Conservation (phyloP, 2,797 vertebrate species). For the Poecilia velifera region DNA sequence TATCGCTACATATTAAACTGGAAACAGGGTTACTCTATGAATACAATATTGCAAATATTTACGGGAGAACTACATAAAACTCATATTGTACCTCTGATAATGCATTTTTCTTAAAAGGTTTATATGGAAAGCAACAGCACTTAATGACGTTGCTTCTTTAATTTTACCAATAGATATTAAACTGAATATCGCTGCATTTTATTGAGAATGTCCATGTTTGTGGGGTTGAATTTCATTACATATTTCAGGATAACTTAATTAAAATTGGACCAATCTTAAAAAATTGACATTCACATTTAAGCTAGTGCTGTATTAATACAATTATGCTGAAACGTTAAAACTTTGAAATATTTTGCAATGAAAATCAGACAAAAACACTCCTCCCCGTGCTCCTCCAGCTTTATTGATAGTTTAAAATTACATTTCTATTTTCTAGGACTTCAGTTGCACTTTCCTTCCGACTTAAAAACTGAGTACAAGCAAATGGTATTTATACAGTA, state of each 20-base stretch:
- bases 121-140: not conserved
- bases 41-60: not conserved
- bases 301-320: not conserved
- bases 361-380: slow-evolving; percentile 74
- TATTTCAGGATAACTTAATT: not conserved
- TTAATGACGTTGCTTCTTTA: not conserved
- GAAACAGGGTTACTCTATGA: not conserved
- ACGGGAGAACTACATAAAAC: not conserved
- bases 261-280: not conserved
- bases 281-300: not conserved
- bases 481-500: slow-evolving; percentile 99
- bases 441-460: slow-evolving; percentile 99
- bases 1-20: not conserved
- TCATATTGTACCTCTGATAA: not conserved
- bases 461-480: slow-evolving; percentile 99
- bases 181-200: not conserved
- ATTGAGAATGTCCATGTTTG: not conserved
- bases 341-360: too few relatives aligned
- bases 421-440: slow-evolving; percentile 99
- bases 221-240: not conserved
- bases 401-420: slow-evolving; percentile 99
- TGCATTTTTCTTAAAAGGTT: not conserved
- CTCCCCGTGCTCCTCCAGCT: slow-evolving; percentile 99
- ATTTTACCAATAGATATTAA: not conserved
- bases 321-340: not conserved